phyloP scores from a whole-genome alignment of 2,888 invertebrate genomes.

The Seladonia tumulorum region DNA sequence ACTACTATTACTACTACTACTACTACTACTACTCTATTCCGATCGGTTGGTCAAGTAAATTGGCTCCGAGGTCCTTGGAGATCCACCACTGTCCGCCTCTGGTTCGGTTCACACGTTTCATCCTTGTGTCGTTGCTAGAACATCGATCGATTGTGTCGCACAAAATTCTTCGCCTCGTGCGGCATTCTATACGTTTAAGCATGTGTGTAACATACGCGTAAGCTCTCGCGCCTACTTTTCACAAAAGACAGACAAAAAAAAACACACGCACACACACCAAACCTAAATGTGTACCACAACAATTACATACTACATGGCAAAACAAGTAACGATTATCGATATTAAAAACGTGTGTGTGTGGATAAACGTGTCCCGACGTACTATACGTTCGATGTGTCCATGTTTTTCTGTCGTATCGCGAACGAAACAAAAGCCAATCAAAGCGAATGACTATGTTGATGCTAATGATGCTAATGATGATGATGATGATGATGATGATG shows the following conservation, averaged over 20 bases:
- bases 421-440: background rate
- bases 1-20: too few species aligned
- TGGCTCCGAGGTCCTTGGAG: constrained; percentile 15
- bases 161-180: constrained; percentile 57
- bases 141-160: constrained; percentile 22
- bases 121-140: constrained; percentile 19
- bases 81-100: constrained; percentile 57
- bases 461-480: background rate
- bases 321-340: constrained; percentile 72
- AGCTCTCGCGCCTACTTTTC: constrained; percentile 29
- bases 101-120: constrained; percentile 46
- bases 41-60: constrained; percentile 7
- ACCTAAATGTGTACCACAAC: constrained; percentile 51
- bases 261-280: background rate
- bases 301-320: constrained; percentile 39
- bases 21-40: constrained; percentile 16
- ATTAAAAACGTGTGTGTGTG: constrained; percentile 71
- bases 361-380: constrained; percentile 78
- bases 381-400: constrained; percentile 77
- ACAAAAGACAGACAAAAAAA: constrained; percentile 2
- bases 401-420: constrained; percentile 63
- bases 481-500: background rate
- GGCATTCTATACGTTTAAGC: constrained; percentile 56
- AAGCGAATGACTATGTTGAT: constrained; percentile 29
- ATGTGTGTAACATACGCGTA: constrained; percentile 61